A percentile compares a stretch with the other conserved stretches of the same genome.
phyloP scores from a whole-genome alignment of 2,113 vertebrate species.

The Centropus bengalensis region DNA sequence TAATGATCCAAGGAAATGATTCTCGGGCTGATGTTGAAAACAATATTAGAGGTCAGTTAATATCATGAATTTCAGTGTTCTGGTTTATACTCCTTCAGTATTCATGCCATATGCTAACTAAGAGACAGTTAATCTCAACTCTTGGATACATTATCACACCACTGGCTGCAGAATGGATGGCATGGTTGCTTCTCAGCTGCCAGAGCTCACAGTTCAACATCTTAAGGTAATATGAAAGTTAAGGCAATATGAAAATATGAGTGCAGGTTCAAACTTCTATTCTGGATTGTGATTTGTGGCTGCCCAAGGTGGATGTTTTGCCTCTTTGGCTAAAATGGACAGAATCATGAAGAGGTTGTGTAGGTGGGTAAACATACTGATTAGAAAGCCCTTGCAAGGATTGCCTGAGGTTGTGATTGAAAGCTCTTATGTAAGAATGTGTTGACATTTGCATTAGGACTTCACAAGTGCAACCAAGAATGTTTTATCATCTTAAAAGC shows the following conservation, averaged over 20 bases:
- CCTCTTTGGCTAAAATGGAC: not conserved
- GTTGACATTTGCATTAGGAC: not conserved
- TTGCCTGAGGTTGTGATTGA: not conserved
- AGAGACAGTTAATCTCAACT: not conserved
- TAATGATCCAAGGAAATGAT: not conserved
- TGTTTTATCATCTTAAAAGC: not conserved
- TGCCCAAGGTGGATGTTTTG: not conserved
- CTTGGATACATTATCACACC: accelerated
- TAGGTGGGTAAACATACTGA: not conserved
- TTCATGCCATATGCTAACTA: not conserved
- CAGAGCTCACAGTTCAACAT: not conserved
- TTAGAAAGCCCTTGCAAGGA: not conserved
- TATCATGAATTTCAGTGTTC: not conserved
- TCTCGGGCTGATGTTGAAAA: not conserved
- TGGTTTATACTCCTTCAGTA: not conserved
- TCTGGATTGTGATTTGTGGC: not conserved
- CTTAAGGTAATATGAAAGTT: not conserved
- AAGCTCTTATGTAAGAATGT: not conserved
- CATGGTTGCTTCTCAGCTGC: not conserved
- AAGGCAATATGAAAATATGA: not conserved
- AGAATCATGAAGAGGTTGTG: not conserved
- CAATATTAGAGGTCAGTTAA: not conserved
- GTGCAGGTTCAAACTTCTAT: not conserved
- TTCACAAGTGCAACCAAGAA: not conserved
- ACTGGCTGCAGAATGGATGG: not conserved